phyloP scores from a whole-genome alignment of 2,888 invertebrate species.

The Phengaris alcon region DNA sequence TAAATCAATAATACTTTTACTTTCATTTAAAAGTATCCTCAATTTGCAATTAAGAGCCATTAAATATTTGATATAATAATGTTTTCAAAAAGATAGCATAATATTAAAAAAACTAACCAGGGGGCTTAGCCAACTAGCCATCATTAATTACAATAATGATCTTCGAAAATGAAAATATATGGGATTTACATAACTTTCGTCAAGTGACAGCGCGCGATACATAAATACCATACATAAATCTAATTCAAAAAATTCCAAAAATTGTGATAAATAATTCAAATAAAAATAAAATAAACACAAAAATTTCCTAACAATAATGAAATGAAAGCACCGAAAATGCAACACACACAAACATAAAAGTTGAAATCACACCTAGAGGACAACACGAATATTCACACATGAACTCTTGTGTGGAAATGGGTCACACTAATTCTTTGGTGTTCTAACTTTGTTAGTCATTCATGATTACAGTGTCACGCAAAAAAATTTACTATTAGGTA shows the following conservation, averaged over 20 bases:
- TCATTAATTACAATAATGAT: too few species aligned
- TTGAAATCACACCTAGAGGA: neutral
- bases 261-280: neutral
- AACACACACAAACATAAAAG: neutral
- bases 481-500: too few species aligned
- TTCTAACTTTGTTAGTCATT: slow-evolving; percentile 13
- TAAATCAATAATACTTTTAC: too few species aligned
- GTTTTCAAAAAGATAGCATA: neutral
- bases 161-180: too few species aligned
- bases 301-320: neutral
- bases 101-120: too few species aligned
- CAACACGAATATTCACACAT: neutral
- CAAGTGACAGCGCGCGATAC: too few species aligned
- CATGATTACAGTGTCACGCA: too few species aligned
- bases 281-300: neutral
- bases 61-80: neutral
- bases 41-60: neutral
- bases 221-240: too few species aligned
- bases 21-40: too few species aligned
- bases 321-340: neutral
- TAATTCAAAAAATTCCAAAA: neutral
- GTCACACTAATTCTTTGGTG: too few species aligned
- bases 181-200: too few species aligned
- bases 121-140: too few species aligned
- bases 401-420: neutral